A percentile compares a stretch with the other conserved stretches of the same genome.
Conservation (phyloP, 1,140 invertebrate genomes). For the Philotrypesis tridentata region DNA sequence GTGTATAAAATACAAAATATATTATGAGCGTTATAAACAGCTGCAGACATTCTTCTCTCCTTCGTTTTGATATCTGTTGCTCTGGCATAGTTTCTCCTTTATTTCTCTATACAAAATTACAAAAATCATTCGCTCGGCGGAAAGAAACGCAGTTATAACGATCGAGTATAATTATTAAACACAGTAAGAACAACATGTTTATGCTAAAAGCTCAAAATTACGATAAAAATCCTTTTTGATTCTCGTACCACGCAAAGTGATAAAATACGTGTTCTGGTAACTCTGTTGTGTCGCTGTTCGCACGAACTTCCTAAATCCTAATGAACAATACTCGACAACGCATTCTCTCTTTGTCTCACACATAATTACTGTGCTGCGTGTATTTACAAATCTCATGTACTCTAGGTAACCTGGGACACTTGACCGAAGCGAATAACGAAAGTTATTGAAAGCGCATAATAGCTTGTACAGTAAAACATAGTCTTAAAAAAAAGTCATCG, state of each 20-base stretch:
- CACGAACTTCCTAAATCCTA: conserved; percentile 38
- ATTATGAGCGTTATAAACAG: conserved; percentile 29
- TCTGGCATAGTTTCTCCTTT: not conserved
- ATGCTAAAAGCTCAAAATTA: not conserved
- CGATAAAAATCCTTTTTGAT: not conserved
- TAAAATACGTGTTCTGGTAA: conserved; percentile 36
- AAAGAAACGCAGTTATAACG: not conserved
- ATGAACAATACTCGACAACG: conserved; percentile 26
- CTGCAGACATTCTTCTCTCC: conserved; percentile 3
- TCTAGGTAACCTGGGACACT: not conserved
- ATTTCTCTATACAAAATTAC: conserved; percentile 25
- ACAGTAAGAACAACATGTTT: not conserved
- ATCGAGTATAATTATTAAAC: not conserved
- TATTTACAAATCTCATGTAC: conserved; percentile 41
- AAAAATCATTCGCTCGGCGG: not conserved
- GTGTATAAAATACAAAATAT: conserved; percentile 26
- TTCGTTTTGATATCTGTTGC: not conserved
- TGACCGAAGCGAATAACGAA: conserved; percentile 15
- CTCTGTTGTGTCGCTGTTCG: conserved; percentile 8
- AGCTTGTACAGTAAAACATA: conserved; percentile 5
- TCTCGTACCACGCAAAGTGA: conserved; percentile 1
- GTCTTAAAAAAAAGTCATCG: not conserved
- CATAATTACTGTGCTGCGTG: conserved; percentile 12
- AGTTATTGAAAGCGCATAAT: conserved; percentile 11
- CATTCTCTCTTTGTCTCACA: conserved; percentile 21